Conservation (phyloP, 1,140 invertebrate genomes). For the Popillia japonica region DNA sequence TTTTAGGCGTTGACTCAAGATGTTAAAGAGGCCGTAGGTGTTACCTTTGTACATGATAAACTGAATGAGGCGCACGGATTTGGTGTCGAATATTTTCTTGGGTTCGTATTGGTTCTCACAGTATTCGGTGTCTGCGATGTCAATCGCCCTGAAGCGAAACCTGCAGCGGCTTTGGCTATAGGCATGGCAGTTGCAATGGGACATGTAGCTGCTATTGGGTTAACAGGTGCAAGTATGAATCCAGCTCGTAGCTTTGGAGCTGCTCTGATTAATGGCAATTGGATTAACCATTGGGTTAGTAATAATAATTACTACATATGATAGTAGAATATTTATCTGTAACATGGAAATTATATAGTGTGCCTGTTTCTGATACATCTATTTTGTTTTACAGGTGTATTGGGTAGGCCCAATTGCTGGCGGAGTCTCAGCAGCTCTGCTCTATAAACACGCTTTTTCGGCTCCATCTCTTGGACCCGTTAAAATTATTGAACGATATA, state of each 20-base stretch:
- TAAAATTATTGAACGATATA: constrained; percentile 63
- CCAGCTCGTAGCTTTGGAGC: constrained; percentile 87
- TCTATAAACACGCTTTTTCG: constrained; percentile 79
- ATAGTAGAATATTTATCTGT: background rate
- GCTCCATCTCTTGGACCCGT: constrained; percentile 62
- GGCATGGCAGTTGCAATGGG: constrained; percentile 87
- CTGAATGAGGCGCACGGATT: constrained; percentile 77
- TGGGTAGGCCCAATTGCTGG: constrained; percentile 88
- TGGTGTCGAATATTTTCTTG: constrained; percentile 89
- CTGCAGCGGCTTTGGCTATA: constrained; percentile 87
- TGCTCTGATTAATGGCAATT: constrained; percentile 78
- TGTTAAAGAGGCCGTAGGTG: constrained; percentile 60
- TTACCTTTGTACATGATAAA: constrained; percentile 57
- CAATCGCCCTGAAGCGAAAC: constrained; percentile 76
- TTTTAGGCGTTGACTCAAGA: constrained; percentile 32
- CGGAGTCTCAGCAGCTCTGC: constrained; percentile 76
- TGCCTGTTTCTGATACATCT: background rate
- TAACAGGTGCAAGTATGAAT: constrained; percentile 90
- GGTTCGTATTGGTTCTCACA: constrained; percentile 86
- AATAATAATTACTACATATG: background rate
- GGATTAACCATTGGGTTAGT: constrained; percentile 83
- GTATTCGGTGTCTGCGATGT: constrained; percentile 87
- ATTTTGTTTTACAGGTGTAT: constrained; percentile 72
- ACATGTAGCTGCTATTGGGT: constrained; percentile 85
- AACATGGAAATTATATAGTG: background rate